These are phyloP conservation scores for Mastacembelus armatus DNA, from an alignment of 2,797 vertebrate species.

Conservation along the genomic window DNA sequence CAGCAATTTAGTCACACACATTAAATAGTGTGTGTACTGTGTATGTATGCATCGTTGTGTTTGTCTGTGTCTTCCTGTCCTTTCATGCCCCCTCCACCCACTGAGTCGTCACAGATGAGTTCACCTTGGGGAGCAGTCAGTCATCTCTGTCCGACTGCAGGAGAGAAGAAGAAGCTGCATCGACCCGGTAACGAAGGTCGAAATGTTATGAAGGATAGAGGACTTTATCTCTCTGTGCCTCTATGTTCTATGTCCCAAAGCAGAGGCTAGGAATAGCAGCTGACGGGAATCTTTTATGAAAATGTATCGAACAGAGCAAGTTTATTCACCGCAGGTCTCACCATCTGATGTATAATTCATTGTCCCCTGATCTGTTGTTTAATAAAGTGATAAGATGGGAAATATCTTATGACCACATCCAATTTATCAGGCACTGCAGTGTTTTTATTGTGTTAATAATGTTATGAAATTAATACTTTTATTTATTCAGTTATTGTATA, in stretches of 20 bases:
- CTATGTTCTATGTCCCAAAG: accelerated
- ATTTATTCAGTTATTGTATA: no score
- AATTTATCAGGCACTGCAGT: background rate
- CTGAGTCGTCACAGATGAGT: conserved; percentile 3
- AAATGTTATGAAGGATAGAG: background rate
- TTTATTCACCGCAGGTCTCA: background rate
- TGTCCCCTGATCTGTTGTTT: background rate
- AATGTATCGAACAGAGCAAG: no score
- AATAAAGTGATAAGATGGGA: background rate
- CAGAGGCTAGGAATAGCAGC: background rate
- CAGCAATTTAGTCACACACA: no score
- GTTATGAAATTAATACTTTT: no score
- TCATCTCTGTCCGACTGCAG: conserved; percentile 9
- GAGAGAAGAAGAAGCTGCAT: conserved; percentile 3
- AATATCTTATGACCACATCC: background rate
- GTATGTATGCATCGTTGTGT: no score
- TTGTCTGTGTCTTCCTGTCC: no score
- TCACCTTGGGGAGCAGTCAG: background rate
- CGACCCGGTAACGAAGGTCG: conserved; percentile 36
- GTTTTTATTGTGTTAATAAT: background rate
- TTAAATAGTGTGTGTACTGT: no score
- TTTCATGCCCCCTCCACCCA: background rate
- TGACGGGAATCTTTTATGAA: background rate
- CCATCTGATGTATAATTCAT: background rate
- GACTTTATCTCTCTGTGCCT: background rate